These are phyloP conservation scores for Leistus spinibarbis DNA, from an alignment of 2,888 invertebrate species.

Conservation along the genomic window DNA sequence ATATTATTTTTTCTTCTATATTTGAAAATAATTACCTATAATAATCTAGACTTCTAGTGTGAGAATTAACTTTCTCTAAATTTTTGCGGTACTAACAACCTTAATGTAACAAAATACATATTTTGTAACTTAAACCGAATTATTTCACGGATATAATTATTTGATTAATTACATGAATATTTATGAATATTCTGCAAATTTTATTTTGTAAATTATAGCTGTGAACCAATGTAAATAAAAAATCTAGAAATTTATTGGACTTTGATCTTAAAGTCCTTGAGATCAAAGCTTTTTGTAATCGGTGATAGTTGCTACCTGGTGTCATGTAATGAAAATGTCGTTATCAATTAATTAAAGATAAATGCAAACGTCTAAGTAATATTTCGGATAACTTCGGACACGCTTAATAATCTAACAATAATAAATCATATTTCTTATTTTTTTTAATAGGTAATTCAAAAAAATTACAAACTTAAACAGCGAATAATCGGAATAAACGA, in stretches of 20 bases:
- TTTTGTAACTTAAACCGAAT: background rate
- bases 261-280: background rate
- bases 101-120: background rate
- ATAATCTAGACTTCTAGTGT: background rate
- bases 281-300: background rate
- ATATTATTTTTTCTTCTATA: background rate
- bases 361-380: no score
- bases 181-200: background rate
- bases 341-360: background rate
- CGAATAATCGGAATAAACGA: no score
- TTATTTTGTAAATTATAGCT: background rate
- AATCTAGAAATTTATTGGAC: background rate
- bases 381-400: no score
- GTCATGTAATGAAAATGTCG: background rate
- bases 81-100: background rate
- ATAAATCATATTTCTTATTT: no score
- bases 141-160: background rate
- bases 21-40: background rate
- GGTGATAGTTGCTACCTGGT: background rate
- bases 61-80: background rate
- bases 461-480: no score
- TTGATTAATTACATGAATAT: background rate
- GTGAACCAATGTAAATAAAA: background rate
- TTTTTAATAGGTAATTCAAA: no score
- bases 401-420: no score